Conservation (phyloP, 2,797 vertebrate species). For the Rhadinocentrus ornatus region DNA sequence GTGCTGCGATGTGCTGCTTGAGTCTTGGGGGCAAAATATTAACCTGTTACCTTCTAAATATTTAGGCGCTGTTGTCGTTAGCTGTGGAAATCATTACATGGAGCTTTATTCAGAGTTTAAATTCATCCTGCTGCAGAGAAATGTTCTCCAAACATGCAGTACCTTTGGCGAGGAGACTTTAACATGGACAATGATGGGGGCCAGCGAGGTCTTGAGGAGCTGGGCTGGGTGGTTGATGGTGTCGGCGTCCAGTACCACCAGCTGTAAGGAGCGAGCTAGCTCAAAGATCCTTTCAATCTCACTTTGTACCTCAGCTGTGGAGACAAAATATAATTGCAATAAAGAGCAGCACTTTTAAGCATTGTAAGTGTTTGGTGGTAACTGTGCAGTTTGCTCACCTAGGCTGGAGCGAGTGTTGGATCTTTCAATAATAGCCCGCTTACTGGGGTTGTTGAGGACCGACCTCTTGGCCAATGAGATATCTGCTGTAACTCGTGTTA, state of each 20-base stretch:
- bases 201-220: constrained; percentile 96
- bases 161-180: constrained; percentile 99
- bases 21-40: constrained; percentile 17
- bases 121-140: not conserved
- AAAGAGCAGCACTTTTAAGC: not conserved
- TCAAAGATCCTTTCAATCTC: constrained; percentile 98
- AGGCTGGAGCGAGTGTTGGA: constrained; percentile 97
- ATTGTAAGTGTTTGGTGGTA: not conserved
- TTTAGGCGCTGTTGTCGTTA: constrained; percentile 19
- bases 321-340: constrained; percentile 2
- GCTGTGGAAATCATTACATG: constrained; percentile 40
- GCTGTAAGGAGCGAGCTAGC: constrained; percentile 93
- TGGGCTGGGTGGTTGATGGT: constrained; percentile 98
- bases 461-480: constrained; percentile 98
- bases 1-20: constrained; percentile 25
- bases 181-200: constrained; percentile 96
- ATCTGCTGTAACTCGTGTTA: constrained; percentile 97
- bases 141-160: constrained; percentile 18
- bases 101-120: constrained; percentile 7
- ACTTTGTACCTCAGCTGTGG: constrained; percentile 95
- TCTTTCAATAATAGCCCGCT: constrained; percentile 96
- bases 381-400: constrained; percentile 75
- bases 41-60: constrained; percentile 47
- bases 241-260: constrained; percentile 96
- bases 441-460: constrained; percentile 98